A percentile compares a stretch with the other conserved stretches of the same genome.
phyloP scores from a whole-genome alignment of 2,113 vertebrate species.

The Dasypus novemcinctus region DNA sequence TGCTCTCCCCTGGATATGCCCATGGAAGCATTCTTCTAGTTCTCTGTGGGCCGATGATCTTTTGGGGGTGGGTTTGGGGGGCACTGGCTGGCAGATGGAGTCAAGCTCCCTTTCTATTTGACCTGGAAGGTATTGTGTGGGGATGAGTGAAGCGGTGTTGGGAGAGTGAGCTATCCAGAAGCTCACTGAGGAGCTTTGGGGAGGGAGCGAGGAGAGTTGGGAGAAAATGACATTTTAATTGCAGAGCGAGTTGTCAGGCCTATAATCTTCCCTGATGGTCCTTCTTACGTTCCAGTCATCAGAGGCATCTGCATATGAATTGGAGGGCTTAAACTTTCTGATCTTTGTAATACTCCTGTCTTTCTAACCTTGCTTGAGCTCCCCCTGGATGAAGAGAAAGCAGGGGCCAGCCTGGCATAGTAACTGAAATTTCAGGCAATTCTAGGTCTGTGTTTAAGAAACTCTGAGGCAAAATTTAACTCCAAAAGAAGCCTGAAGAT shows the following conservation, averaged over 20 bases:
- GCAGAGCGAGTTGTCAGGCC: background rate
- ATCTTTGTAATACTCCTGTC: background rate
- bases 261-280: conserved; percentile 40
- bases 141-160: background rate
- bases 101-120: background rate
- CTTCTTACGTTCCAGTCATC: background rate
- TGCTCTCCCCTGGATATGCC: background rate
- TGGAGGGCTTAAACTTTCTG: background rate
- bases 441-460: background rate
- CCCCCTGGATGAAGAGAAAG: background rate
- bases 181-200: background rate
- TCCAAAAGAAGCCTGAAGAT: background rate
- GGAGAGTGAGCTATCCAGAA: background rate
- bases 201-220: background rate
- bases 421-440: background rate
- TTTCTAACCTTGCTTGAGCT: background rate
- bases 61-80: background rate
- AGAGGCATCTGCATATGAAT: conserved; percentile 51
- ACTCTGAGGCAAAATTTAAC: background rate
- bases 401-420: background rate
- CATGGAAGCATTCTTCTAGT: background rate
- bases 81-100: background rate
- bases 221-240: conserved; percentile 54
- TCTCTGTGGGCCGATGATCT: background rate
- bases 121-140: background rate